These are phyloP conservation scores for Mustelus asterias DNA, from an alignment of 2,113 vertebrate species.

Conservation along the genomic window DNA sequence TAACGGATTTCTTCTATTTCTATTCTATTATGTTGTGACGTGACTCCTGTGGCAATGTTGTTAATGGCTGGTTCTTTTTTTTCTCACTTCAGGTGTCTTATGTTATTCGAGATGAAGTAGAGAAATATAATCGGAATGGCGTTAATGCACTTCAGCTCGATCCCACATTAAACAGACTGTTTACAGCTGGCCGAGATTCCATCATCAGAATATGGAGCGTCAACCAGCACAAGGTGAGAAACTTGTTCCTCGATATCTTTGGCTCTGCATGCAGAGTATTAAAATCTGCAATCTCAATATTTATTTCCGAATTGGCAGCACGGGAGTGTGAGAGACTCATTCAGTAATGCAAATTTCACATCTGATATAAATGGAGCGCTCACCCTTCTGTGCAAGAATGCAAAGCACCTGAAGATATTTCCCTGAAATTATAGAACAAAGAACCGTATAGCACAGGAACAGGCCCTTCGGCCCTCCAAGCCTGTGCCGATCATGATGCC, in stretches of 20 bases:
- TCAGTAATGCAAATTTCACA: not conserved
- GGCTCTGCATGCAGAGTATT: not conserved
- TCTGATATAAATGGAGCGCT: not conserved
- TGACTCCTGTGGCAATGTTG: not conserved
- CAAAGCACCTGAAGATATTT: not conserved
- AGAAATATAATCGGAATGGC: slow-evolving; percentile 94
- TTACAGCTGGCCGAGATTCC: slow-evolving; percentile 91
- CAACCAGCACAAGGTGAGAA: slow-evolving; percentile 89
- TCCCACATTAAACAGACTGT: slow-evolving; percentile 86
- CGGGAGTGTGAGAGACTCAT: not conserved
- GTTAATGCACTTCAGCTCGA: slow-evolving; percentile 95
- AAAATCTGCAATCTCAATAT: not conserved
- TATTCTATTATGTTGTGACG: not conserved
- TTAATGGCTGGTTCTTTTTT: not conserved
- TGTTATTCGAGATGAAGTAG: slow-evolving; percentile 95
- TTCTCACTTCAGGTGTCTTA: slow-evolving; percentile 77
- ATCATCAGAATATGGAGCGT: slow-evolving; percentile 99
- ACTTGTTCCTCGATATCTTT: not conserved
- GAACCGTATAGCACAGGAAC: not conserved
- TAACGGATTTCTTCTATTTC: too few relatives aligned
- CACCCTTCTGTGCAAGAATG: not conserved
- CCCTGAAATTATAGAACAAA: not conserved
- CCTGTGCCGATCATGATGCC: too few relatives aligned
- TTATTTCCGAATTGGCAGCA: not conserved
- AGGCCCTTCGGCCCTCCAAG: too few relatives aligned